phyloP scores from a whole-genome alignment of 2,888 invertebrate species.

The Endotricha flammealis region DNA sequence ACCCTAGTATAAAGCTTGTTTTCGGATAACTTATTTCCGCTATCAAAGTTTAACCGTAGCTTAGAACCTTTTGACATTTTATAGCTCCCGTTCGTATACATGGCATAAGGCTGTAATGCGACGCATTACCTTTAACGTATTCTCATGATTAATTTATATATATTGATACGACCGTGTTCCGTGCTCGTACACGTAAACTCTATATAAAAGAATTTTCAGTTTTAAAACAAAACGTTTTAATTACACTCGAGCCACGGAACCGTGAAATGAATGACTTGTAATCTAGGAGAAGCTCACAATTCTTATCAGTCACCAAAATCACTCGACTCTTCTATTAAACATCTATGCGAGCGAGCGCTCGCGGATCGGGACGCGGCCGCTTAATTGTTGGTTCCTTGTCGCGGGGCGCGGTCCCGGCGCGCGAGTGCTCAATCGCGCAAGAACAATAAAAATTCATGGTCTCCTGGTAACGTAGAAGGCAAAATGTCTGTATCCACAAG shows the following conservation, averaged over 20 bases:
- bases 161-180: constrained; percentile 19
- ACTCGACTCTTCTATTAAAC: constrained; percentile 43
- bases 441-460: constrained; percentile 46
- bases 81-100: constrained; percentile 81
- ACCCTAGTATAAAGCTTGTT: constrained; percentile 72
- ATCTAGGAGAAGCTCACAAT: constrained; percentile 51
- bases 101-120: constrained; percentile 82
- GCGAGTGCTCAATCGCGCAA: constrained; percentile 15
- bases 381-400: constrained; percentile 11
- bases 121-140: constrained; percentile 62
- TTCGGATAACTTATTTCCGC: constrained; percentile 53
- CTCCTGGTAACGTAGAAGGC: constrained; percentile 67
- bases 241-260: constrained; percentile 34
- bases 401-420: neutral
- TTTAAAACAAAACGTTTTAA: neutral
- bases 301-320: constrained; percentile 55
- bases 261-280: constrained; percentile 23
- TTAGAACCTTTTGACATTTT: constrained; percentile 59
- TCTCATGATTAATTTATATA: constrained; percentile 35
- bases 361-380: constrained; percentile 33
- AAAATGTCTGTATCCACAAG: constrained; percentile 60
- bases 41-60: constrained; percentile 51
- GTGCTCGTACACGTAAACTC: constrained; percentile 8
- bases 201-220: neutral
- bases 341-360: constrained; percentile 34